Evolutionary conservation across 1,140 invertebrate species (phyloP).

Genomic region (Phthorimaea operculella): DNA sequence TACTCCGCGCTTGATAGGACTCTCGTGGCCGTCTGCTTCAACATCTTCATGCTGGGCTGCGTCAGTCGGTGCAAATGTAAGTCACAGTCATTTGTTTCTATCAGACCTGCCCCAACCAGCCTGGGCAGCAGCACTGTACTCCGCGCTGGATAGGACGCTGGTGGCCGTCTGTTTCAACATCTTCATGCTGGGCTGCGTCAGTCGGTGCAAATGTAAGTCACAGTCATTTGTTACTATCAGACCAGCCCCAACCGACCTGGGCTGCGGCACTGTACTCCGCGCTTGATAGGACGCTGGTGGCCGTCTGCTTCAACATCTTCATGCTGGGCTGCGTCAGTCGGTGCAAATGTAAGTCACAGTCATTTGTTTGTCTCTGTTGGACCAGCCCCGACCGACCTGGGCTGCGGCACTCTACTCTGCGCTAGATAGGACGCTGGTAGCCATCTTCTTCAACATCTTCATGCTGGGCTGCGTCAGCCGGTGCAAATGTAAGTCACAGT

Average conservation of each 20-base stretch:
- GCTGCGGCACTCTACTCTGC: too few species aligned
- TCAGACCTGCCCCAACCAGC: constrained; percentile 19
- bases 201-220: constrained; percentile 43
- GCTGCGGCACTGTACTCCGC: constrained; percentile 30
- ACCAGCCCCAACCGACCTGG: constrained; percentile 22
- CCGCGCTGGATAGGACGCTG: constrained; percentile 32
- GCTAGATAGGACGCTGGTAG: too few species aligned
- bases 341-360: constrained; percentile 51
- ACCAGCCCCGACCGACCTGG: too few species aligned
- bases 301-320: constrained; percentile 40
- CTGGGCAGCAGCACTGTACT: constrained; percentile 29
- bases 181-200: constrained; percentile 43
- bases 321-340: constrained; percentile 38
- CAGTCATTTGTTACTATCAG: constrained; percentile 41
- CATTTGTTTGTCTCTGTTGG: too few species aligned
- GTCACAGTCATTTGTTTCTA: constrained; percentile 46
- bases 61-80: constrained; percentile 42
- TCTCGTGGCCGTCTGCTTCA: constrained; percentile 34
- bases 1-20: constrained; percentile 39
- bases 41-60: constrained; percentile 42
- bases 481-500: too few species aligned
- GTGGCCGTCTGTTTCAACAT: constrained; percentile 38
- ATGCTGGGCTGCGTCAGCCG: too few species aligned
- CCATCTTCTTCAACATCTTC: too few species aligned
- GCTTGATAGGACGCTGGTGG: constrained; percentile 32